Evolutionary conservation across 2,888 invertebrate genomes (phyloP).

Genomic region (Neocrepidodera transversa): DNA sequence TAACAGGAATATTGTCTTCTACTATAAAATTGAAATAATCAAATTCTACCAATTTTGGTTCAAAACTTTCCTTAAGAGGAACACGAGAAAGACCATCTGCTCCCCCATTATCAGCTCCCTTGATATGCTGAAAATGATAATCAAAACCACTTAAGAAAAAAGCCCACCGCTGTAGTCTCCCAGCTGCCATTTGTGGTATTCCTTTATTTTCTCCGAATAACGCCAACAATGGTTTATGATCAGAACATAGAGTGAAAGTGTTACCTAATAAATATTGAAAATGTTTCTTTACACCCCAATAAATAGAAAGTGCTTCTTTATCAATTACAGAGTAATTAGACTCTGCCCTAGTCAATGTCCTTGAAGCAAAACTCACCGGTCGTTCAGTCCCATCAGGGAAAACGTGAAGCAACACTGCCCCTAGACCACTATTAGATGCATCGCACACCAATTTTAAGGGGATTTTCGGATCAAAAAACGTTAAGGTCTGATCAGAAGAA

Average conservation of each 20-base stretch:
- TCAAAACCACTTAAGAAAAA: constrained; percentile 25
- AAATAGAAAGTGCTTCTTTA: constrained; percentile 35
- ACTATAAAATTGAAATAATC: constrained; percentile 25
- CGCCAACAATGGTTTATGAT: constrained; percentile 9
- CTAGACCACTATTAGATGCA: constrained; percentile 14
- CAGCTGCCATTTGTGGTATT: constrained; percentile 25
- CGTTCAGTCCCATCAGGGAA: constrained; percentile 28
- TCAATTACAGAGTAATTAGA: constrained; percentile 29
- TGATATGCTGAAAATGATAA: constrained; percentile 19
- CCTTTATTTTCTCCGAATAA: constrained; percentile 21
- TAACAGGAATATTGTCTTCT: constrained; percentile 22
- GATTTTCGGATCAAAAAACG: constrained; percentile 19
- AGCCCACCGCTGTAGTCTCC: constrained; percentile 22
- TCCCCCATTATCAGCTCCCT: constrained; percentile 17
- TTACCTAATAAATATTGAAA: too few relatives aligned
- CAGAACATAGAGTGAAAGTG: not conserved
- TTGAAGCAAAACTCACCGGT: constrained; percentile 36
- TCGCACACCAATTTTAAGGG: constrained; percentile 25
- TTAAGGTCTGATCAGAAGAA: constrained; percentile 19
- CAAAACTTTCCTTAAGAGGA: constrained; percentile 7
- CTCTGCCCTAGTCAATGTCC: constrained; percentile 29
- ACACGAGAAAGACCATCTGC: constrained; percentile 20
- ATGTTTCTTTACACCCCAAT: constrained; percentile 29
- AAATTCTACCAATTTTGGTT: constrained; percentile 1
- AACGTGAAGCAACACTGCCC: constrained; percentile 30